Percentiles rank a stretch among this genome's conserved stretches.
Evolutionary conservation across 2,888 invertebrate species (phyloP).

Genomic region (Thymelicus lineola): DNA sequence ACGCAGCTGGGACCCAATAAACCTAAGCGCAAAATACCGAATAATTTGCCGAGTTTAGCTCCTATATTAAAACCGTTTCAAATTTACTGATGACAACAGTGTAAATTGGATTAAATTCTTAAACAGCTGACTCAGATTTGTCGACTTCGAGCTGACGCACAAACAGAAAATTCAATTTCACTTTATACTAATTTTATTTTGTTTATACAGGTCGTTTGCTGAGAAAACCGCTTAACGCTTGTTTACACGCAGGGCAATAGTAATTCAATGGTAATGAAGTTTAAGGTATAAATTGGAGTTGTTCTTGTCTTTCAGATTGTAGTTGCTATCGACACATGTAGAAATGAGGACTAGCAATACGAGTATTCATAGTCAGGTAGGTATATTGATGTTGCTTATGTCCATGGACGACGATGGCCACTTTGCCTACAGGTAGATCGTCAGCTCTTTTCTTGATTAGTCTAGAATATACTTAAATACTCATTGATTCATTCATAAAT

Average conservation of each 20-base stretch:
- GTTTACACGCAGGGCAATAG: not conserved
- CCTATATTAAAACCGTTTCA: constrained; percentile 4
- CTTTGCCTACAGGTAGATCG: too few relatives aligned
- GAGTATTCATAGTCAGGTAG: too few relatives aligned
- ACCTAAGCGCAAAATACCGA: not conserved
- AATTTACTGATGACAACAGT: constrained; percentile 12
- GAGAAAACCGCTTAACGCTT: not conserved
- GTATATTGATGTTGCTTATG: too few relatives aligned
- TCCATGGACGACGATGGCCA: too few relatives aligned
- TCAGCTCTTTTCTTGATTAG: too few relatives aligned
- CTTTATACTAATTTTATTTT: not conserved
- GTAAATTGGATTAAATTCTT: constrained; percentile 11
- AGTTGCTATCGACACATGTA: too few relatives aligned
- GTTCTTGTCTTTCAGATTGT: too few relatives aligned
- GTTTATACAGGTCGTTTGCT: not conserved
- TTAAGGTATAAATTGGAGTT: too few relatives aligned
- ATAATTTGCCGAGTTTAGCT: not conserved
- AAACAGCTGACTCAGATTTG: constrained; percentile 14
- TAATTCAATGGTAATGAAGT: not conserved
- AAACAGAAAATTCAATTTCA: constrained; percentile 20
- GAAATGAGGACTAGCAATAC: too few relatives aligned
- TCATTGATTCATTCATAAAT: too few relatives aligned
- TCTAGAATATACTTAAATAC: too few relatives aligned
- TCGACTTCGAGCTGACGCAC: constrained; percentile 3
- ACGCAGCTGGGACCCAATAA: not conserved